Percentiles rank a stretch among this genome's conserved stretches.
These are phyloP conservation scores for Hapalemur alaotrensis DNA, from an alignment of 2,797 vertebrate species.

Conservation along the genomic window DNA sequence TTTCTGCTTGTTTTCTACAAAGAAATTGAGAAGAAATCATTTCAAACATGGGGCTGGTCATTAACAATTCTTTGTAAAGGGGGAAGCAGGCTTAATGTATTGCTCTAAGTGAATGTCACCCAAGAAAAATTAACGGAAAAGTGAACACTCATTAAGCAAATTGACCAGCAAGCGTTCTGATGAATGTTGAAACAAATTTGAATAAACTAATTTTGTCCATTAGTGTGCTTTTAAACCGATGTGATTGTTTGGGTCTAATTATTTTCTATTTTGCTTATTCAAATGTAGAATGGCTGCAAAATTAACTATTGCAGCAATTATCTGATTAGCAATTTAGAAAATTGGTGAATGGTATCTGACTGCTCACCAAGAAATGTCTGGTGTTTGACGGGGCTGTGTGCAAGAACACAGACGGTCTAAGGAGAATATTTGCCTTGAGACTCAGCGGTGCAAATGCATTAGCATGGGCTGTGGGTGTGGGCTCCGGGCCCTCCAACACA, in stretches of 20 bases:
- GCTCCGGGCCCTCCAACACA: background rate
- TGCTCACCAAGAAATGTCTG: background rate
- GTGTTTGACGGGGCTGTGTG: background rate
- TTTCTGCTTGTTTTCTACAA: slow-evolving; percentile 42
- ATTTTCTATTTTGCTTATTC: slow-evolving; percentile 81
- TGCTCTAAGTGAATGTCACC: slow-evolving; percentile 77
- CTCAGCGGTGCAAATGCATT: background rate
- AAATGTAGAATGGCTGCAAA: slow-evolving; percentile 70
- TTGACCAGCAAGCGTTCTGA: slow-evolving; percentile 71
- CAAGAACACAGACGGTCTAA: accelerated
- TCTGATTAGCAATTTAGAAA: slow-evolving; percentile 80
- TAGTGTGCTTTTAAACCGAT: slow-evolving; percentile 74
- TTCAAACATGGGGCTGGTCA: background rate
- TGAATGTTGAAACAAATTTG: slow-evolving; percentile 80
- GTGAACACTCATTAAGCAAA: slow-evolving; percentile 81
- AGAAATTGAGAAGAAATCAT: slow-evolving; percentile 39
- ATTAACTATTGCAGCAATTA: slow-evolving; percentile 71
- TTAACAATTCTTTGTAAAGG: slow-evolving; percentile 68
- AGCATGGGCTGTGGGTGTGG: background rate
- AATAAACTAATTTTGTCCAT: slow-evolving; percentile 80
- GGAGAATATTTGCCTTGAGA: background rate
- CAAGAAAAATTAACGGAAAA: slow-evolving; percentile 76
- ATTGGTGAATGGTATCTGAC: slow-evolving; percentile 43
- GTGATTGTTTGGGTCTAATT: slow-evolving; percentile 77
- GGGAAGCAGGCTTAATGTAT: slow-evolving; percentile 69